Percentiles rank a stretch among this genome's conserved stretches.
phyloP scores from a whole-genome alignment of 2,797 vertebrate species.

The Nyctalus aviator region DNA sequence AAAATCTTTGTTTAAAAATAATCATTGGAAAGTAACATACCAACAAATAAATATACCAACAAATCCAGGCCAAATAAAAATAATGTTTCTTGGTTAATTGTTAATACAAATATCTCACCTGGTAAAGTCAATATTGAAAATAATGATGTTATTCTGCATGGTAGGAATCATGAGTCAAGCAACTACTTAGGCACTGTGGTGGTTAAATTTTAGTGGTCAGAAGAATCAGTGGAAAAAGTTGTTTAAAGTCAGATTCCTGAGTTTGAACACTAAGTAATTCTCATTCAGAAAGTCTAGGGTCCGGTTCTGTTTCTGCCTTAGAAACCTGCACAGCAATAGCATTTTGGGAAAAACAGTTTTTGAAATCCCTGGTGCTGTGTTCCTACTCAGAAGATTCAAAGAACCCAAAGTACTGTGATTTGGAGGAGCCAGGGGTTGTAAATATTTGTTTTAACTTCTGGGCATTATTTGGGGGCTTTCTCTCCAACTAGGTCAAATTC shows the following conservation, averaged over 20 bases:
- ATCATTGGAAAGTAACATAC: background rate
- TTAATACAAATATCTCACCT: background rate
- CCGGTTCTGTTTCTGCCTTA: background rate
- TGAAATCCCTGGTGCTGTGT: background rate
- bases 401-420: background rate
- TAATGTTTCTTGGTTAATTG: background rate
- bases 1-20: background rate
- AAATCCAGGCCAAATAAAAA: background rate
- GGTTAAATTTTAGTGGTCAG: background rate
- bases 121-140: background rate
- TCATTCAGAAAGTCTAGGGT: background rate
- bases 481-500: background rate
- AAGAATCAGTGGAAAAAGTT: background rate
- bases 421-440: too few species aligned
- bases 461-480: background rate
- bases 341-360: background rate
- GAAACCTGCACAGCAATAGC: background rate
- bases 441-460: background rate
- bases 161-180: background rate
- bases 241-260: background rate
- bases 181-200: background rate
- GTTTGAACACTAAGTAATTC: background rate
- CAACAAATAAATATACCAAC: background rate
- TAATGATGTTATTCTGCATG: background rate
- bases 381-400: background rate